These are phyloP conservation scores for Callospermophilus lateralis DNA, from an alignment of 2,113 vertebrate species.

Conservation along the genomic window DNA sequence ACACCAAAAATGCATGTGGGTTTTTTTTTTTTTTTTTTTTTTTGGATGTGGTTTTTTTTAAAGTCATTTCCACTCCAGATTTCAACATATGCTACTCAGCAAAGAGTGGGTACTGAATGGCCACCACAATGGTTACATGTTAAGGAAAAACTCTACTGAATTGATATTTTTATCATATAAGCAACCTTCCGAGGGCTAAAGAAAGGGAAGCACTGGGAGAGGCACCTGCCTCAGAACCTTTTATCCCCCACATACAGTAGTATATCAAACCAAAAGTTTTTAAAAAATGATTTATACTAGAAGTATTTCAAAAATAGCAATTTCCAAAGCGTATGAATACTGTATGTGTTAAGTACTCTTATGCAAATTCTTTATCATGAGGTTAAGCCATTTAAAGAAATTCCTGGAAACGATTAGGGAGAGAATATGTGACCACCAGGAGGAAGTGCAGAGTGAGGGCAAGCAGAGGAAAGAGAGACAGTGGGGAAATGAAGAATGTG, in stretches of 20 bases:
- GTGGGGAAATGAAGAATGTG: neutral
- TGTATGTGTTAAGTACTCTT: constrained; percentile 9
- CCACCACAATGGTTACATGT: neutral
- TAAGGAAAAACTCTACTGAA: neutral
- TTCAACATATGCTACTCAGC: neutral
- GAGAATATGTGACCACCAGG: neutral
- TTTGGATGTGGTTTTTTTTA: neutral
- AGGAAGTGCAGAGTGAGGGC: neutral
- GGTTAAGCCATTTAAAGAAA: neutral
- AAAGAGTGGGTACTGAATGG: neutral
- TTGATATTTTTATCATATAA: neutral
- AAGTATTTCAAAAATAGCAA: constrained; percentile 48
- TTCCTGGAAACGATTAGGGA: constrained; percentile 14
- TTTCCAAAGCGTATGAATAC: neutral
- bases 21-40: neutral
- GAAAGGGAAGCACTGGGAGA: neutral
- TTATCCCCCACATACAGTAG: neutral
- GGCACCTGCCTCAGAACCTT: neutral
- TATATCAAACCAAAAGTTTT: neutral
- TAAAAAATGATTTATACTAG: constrained; percentile 40
- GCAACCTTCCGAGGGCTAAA: neutral
- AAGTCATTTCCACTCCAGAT: constrained; percentile 44
- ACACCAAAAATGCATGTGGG: neutral
- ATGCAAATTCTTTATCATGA: constrained; percentile 27
- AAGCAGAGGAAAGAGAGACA: neutral